Evolutionary conservation across 2,888 invertebrate genomes (phyloP).

Genomic region (Lymantria dispar): DNA sequence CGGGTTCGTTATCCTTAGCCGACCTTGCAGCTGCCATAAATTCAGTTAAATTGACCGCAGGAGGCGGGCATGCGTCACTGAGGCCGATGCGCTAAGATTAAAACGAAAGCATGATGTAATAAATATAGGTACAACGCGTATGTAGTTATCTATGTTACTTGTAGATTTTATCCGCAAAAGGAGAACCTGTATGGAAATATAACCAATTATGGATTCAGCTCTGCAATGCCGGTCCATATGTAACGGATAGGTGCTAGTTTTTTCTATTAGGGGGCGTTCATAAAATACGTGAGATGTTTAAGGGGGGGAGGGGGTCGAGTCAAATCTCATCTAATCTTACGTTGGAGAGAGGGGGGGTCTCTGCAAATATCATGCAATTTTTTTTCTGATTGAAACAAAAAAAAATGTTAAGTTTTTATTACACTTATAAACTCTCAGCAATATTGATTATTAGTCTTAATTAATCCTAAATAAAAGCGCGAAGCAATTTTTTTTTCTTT

Average conservation of each 20-base stretch:
- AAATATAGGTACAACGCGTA: slow-evolving; percentile 26
- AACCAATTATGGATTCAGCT: slow-evolving; percentile 41
- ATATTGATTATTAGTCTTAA: too few relatives aligned
- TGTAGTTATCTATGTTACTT: slow-evolving; percentile 32
- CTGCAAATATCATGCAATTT: too few relatives aligned
- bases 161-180: slow-evolving; percentile 43
- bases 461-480: too few relatives aligned
- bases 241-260: slow-evolving; percentile 60
- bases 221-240: slow-evolving; percentile 61
- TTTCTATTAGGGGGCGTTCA: too few relatives aligned
- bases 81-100: slow-evolving; percentile 66
- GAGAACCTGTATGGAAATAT: slow-evolving; percentile 54
- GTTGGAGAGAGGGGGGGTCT: too few relatives aligned
- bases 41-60: slow-evolving; percentile 72
- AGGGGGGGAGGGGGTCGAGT: too few relatives aligned
- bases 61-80: slow-evolving; percentile 66
- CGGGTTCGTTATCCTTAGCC: slow-evolving; percentile 73
- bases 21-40: slow-evolving; percentile 78
- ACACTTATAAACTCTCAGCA: too few relatives aligned
- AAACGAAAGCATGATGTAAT: slow-evolving; percentile 50
- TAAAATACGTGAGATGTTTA: too few relatives aligned
- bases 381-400: too few relatives aligned
- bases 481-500: too few relatives aligned
- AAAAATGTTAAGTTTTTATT: too few relatives aligned
- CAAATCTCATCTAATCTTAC: too few relatives aligned